These are phyloP conservation scores for Phoxinus phoxinus DNA, from an alignment of 2,113 vertebrate species.

Conservation along the genomic window DNA sequence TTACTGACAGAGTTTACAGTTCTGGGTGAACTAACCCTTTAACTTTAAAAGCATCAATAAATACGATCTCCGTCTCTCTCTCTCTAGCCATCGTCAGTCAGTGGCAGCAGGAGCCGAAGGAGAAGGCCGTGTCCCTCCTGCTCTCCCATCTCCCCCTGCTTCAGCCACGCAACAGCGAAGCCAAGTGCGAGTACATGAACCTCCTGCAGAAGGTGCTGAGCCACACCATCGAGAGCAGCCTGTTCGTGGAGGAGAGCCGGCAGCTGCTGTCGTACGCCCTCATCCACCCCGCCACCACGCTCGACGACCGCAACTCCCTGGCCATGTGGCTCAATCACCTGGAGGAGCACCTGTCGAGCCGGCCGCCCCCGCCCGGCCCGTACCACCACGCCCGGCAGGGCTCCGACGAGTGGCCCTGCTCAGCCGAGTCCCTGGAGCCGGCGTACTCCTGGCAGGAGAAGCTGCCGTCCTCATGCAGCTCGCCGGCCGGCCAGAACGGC, in stretches of 20 bases:
- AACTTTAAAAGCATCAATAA: too few species aligned
- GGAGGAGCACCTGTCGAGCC: constrained; percentile 86
- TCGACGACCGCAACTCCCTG: constrained; percentile 92
- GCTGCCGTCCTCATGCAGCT: constrained; percentile 76
- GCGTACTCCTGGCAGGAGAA: constrained; percentile 87
- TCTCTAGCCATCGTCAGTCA: constrained; percentile 86
- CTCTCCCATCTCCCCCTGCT: constrained; percentile 91
- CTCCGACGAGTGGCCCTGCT: constrained; percentile 87
- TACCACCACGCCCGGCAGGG: constrained; percentile 87
- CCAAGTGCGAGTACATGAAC: constrained; percentile 96
- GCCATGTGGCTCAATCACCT: constrained; percentile 94
- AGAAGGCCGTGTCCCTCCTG: constrained; percentile 89
- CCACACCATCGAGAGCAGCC: constrained; percentile 93
- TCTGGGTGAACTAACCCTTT: too few species aligned
- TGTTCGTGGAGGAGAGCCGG: constrained; percentile 93
- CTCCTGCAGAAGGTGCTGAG: constrained; percentile 92
- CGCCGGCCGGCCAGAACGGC: constrained; percentile 86
- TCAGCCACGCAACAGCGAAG: constrained; percentile 91
- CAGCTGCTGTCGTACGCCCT: constrained; percentile 95
- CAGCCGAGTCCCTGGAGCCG: constrained; percentile 80
- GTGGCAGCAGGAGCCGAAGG: constrained; percentile 92
- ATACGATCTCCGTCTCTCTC: not conserved
- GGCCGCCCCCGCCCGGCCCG: constrained; percentile 75
- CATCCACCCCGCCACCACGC: constrained; percentile 93
- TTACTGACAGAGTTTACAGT: too few species aligned